phyloP scores from a whole-genome alignment of 2,888 invertebrate genomes.

The Mesorhabditis sp. region DNA sequence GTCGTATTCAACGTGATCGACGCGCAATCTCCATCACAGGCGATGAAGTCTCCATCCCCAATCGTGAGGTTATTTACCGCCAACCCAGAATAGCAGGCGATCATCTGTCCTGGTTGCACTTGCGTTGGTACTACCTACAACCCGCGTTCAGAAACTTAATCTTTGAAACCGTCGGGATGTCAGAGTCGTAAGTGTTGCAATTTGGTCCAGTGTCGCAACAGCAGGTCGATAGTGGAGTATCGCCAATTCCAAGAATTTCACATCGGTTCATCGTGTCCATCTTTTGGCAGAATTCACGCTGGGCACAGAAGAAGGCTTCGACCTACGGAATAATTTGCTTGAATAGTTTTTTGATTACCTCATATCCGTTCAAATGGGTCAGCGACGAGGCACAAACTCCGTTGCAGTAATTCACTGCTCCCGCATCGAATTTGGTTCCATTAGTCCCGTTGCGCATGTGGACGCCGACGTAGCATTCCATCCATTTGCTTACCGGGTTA shows the following conservation, averaged over 20 bases:
- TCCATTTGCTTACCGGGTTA: conserved; percentile 4
- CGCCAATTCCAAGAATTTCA: neutral
- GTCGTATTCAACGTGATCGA: conserved; percentile 15
- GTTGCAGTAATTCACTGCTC: neutral
- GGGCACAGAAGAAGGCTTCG: conserved; percentile 1
- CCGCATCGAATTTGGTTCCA: neutral
- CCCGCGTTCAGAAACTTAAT: too few species aligned
- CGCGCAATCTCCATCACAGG: conserved; percentile 19
- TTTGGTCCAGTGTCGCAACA: neutral
- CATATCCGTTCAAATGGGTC: neutral
- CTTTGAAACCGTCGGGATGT: neutral
- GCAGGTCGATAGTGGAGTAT: neutral
- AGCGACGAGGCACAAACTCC: neutral
- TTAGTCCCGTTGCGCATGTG: neutral
- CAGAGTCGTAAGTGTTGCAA: neutral
- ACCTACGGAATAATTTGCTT: neutral
- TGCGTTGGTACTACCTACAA: neutral
- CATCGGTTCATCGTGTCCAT: neutral
- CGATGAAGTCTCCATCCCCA: neutral
- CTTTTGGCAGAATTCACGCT: neutral
- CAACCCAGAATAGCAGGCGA: neutral
- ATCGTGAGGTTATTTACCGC: neutral
- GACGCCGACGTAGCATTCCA: neutral
- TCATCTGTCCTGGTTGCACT: neutral
- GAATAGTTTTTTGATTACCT: neutral